Conservation (phyloP, 1,140 invertebrate genomes). For the Chelonus insularis region DNA sequence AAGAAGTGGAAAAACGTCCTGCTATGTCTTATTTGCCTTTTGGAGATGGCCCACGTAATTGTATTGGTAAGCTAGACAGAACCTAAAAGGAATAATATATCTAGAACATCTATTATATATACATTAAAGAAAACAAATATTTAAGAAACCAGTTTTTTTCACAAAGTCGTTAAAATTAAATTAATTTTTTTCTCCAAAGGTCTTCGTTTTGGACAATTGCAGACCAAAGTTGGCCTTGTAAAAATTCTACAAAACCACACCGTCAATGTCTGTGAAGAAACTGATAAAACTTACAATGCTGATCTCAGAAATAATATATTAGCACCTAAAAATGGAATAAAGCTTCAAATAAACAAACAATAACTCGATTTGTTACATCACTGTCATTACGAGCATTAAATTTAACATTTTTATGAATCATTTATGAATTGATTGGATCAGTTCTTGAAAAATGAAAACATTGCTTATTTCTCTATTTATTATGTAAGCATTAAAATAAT, state of each 20-base stretch:
- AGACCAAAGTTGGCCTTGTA: conserved; percentile 59
- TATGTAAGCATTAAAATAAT: too few relatives aligned
- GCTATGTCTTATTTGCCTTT: conserved; percentile 69
- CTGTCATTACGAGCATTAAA: too few relatives aligned
- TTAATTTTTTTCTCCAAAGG: conserved; percentile 46
- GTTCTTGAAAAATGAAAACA: too few relatives aligned
- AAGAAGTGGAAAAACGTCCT: conserved; percentile 56
- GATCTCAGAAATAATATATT: conserved; percentile 35
- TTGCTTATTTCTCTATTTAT: background rate
- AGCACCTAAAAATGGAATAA: conserved; percentile 34
- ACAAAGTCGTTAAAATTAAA: too few relatives aligned
- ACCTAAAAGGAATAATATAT: too few relatives aligned
- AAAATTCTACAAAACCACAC: conserved; percentile 54
- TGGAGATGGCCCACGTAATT: conserved; percentile 72
- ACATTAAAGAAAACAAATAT: too few relatives aligned
- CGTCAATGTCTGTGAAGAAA: conserved; percentile 45
- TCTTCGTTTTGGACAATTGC: conserved; percentile 54
- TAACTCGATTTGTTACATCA: too few relatives aligned
- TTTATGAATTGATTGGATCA: too few relatives aligned
- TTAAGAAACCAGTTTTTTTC: too few relatives aligned
- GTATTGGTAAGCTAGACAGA: conserved; percentile 71
- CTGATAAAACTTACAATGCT: conserved; percentile 39
- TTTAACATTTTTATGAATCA: too few relatives aligned
- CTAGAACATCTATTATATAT: too few relatives aligned
- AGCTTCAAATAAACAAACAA: conserved; percentile 37